Base-by-base conservation (phyloP, 2,888 invertebrate genomes). In the Ellobium chinense region DNA sequence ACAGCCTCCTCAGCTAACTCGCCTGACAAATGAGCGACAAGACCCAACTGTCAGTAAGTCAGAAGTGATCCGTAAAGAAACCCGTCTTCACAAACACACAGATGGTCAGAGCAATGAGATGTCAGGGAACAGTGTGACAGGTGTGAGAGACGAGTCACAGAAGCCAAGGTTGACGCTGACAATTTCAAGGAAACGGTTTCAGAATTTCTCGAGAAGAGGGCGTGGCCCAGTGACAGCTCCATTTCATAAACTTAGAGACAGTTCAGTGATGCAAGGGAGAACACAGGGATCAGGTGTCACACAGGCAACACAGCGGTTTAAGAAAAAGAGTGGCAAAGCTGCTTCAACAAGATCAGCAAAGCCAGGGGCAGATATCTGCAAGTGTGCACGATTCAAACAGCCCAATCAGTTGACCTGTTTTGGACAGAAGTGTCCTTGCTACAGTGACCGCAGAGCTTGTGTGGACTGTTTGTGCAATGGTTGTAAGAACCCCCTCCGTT, bases 401-500 rank as follows among this genome's bases (percentile, higher is more conserved):
- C 97, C 97, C 0, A 97, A 97, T 4, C 97, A 97, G 92, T 93
- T 97, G 63, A 98, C 98, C 0, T 98, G 98, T 91, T 97, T 98
- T 90, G 98, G 98, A 0, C 97, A 97, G 92, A 94, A 98, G 83
- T 98, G 98, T 93, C 97, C 97, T 0, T 98, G 98, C 93, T 98
- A 98, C 93, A 97, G 97, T 4, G 96, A 96, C 85, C 96, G 96
- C 86, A 96, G 97, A 92, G 96, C 97, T 0, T 98, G 98, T 91
- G 94, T 96, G 7, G 97, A 96, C 88, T 98, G 98, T 93, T 96
- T 96, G 92, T 98, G 98, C 93, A 95, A 96, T 91, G 98, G 98
- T 1, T 98, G 98, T 92, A 94, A 97, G 88, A 98, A 98, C 94
- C 98, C 98, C 14, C 81, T 88, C 36, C 88, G 87, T n/a, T 14